Evolutionary conservation across 1,140 invertebrate genomes (phyloP).

Genomic region (Bombus terrestris): DNA sequence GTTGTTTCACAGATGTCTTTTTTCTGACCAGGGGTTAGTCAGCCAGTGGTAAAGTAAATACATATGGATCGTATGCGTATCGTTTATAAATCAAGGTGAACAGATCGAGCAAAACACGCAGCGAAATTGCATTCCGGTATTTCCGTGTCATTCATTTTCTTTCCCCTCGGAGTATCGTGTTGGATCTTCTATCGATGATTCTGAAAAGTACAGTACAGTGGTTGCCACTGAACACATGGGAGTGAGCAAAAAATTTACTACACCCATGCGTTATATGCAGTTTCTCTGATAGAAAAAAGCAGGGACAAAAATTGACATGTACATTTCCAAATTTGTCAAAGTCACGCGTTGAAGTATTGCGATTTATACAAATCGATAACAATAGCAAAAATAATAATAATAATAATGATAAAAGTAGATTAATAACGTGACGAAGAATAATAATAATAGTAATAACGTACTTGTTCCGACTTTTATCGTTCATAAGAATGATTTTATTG

Average conservation of each 20-base stretch:
- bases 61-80: slow-evolving; percentile 18
- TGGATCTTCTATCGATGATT: slow-evolving; percentile 29
- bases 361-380: neutral
- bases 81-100: slow-evolving; percentile 51
- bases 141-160: slow-evolving; percentile 45
- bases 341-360: neutral
- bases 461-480: too few relatives aligned
- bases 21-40: neutral
- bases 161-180: neutral
- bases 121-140: slow-evolving; percentile 29
- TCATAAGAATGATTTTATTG: too few relatives aligned
- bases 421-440: too few relatives aligned
- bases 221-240: too few relatives aligned
- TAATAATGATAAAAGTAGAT: too few relatives aligned
- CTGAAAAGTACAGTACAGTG: slow-evolving; percentile 34
- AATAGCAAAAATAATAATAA: neutral
- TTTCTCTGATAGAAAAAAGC: neutral
- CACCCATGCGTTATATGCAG: too few relatives aligned
- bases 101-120: slow-evolving; percentile 20
- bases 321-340: neutral
- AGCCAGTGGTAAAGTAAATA: slow-evolving; percentile 18
- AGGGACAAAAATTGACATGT: neutral
- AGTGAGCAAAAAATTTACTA: slow-evolving; percentile 1
- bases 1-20: slow-evolving; percentile 8
- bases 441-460: too few relatives aligned